Base-by-base conservation (phyloP, 64 coral and sea anemone species). In the Dendrophyllia cribrosa region DNA sequence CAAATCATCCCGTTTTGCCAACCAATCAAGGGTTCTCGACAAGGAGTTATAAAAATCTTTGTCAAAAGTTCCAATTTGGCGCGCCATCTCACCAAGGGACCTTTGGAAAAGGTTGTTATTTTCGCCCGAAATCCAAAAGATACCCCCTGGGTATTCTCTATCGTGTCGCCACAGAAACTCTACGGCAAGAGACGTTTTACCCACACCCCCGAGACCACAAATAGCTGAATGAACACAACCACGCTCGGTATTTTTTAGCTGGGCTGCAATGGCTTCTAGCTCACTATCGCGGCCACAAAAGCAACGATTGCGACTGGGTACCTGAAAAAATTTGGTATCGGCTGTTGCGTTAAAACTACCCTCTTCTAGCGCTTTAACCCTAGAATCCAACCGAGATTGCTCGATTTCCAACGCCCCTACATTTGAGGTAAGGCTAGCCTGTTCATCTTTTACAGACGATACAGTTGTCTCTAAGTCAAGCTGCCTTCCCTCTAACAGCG, bases 191-290 rank as follows among this genome's bases (percentile, higher is more conserved):
- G 95, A 93, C 10, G 95, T 93, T 93, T 96, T 96, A 2, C 95
- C 95, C 1, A 91, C 83, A 49, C 95, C 95, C 9, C 95, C 95
- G 60, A 96, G 87, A 51, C 95, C 95, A 77, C 86, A 93, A 74
- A 96, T 82, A 4, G 66, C 67, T 51, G 79, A 77, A 46, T 84
- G 19, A 44, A 67, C 45, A 20, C 90, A 93, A 22, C 63, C 84
- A n/a, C 26, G 26, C 10, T 16, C 21, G 24, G 19, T 23, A 12
- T 52, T 65, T 34, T 79, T 83, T 11, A 87, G n/a, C 4, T 65
- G 79, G 6, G 47, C 12, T 77, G 77, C 78, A 59, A 96, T 74
- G 68, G 21, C 3, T 4, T 74, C 17, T 19, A 96, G 26, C 78
- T 96, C 95, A 3, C 59, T 89, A 50, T 15, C 70, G 43, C 95